These are phyloP conservation scores for Virgularia gustaviana DNA, from an alignment of 92 coral and sea anemone genomes.

Conservation along the genomic window DNA sequence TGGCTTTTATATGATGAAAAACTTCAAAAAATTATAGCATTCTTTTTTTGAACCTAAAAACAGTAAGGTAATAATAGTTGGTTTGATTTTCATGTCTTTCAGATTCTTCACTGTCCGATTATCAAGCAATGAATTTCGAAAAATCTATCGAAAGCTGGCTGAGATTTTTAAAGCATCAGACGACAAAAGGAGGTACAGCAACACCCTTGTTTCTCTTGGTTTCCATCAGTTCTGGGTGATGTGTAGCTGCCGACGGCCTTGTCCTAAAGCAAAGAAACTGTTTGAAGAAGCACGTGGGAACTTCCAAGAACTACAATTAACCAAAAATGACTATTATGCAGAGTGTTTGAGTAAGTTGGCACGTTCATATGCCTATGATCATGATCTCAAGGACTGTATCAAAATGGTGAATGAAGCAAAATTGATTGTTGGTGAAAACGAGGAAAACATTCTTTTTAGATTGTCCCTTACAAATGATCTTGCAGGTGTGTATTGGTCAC, in stretches of 20 bases:
- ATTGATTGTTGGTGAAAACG: slow-evolving; percentile 52
- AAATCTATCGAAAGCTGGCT: slow-evolving; percentile 61
- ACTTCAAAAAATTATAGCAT: no score
- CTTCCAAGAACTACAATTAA: slow-evolving; percentile 66
- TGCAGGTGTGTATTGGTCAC: slow-evolving; percentile 73
- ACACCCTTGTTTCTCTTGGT: slow-evolving; percentile 79
- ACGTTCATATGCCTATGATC: slow-evolving; percentile 65
- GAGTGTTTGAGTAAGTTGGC: slow-evolving; percentile 83
- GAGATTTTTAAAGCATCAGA: slow-evolving; percentile 55
- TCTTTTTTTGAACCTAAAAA: no score
- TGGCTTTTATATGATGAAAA: no score
- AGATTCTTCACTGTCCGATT: slow-evolving; percentile 73
- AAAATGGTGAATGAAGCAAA: slow-evolving; percentile 65
- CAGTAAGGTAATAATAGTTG: slow-evolving; percentile 77
- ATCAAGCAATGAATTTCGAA: slow-evolving; percentile 71
- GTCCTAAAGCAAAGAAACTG: slow-evolving; percentile 79
- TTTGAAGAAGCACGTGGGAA: slow-evolving; percentile 76
- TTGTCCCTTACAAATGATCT: slow-evolving; percentile 78
- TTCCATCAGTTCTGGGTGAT: slow-evolving; percentile 60
- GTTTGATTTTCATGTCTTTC: slow-evolving; percentile 58
- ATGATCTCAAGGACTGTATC: slow-evolving; percentile 61
- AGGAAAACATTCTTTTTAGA: slow-evolving; percentile 56
- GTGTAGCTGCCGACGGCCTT: slow-evolving; percentile 92
- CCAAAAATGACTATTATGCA: slow-evolving; percentile 60
- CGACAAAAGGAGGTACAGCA: slow-evolving; percentile 70